Percentiles rank a stretch among this genome's conserved stretches.
Conservation (phyloP, 2,888 invertebrate genomes). For the Drosophila parthenogenetica region DNA sequence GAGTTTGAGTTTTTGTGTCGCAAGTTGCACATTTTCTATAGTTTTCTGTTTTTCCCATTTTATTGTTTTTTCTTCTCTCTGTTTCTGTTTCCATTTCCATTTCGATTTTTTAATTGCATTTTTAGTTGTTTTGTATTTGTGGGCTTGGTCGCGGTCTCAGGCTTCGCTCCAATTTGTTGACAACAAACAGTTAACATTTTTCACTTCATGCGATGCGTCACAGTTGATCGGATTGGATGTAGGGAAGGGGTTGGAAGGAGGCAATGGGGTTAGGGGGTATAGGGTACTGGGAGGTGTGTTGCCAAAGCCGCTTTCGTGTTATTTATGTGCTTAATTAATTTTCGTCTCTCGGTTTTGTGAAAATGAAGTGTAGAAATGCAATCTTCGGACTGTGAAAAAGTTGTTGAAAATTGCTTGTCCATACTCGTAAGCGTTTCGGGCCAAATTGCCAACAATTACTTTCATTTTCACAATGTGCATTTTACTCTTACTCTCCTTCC, state of each 20-base stretch:
- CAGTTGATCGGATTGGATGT: slow-evolving; percentile 62
- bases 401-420: slow-evolving; percentile 70
- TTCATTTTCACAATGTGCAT: slow-evolving; percentile 70
- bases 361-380: slow-evolving; percentile 54
- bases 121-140: slow-evolving; percentile 49
- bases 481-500: slow-evolving; percentile 36
- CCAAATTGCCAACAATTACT: slow-evolving; percentile 66
- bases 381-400: slow-evolving; percentile 56
- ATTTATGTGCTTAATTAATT: slow-evolving; percentile 74
- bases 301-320: slow-evolving; percentile 64
- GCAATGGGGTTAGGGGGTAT: not conserved
- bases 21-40: slow-evolving; percentile 55
- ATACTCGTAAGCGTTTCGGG: slow-evolving; percentile 51
- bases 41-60: slow-evolving; percentile 47
- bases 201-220: slow-evolving; percentile 68
- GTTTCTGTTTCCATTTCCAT: slow-evolving; percentile 25
- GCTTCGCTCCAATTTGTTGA: slow-evolving; percentile 80
- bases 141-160: slow-evolving; percentile 63
- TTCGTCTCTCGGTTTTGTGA: slow-evolving; percentile 54
- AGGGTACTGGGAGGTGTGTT: not conserved
- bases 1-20: slow-evolving; percentile 40
- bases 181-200: slow-evolving; percentile 56
- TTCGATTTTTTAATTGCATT: slow-evolving; percentile 65
- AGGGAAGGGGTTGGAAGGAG: not conserved
- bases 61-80: slow-evolving; percentile 55